Evolutionary conservation across 2,888 invertebrate species (phyloP), one percentile per base, ranked within the genome.

Genomic region (Coenonympha arcania): DNA sequence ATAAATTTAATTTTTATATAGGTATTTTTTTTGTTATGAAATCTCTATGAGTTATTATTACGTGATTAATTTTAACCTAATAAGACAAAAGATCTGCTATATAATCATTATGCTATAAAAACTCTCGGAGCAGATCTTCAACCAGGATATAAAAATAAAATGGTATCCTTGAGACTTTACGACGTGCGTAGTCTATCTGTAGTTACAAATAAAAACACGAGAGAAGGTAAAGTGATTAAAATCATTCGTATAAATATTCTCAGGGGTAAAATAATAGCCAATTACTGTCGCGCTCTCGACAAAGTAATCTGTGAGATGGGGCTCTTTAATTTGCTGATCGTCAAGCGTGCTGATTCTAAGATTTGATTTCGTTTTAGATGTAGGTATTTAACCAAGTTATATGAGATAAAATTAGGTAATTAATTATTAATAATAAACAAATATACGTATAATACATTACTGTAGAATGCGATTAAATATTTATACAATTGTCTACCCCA

Each of bases 211-310:
- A 78, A 76, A 76, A 73, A 74, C 73, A 76, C 72, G 70, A 73
- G 67, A 72, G 75, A 73, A 73, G 76, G 76, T 79, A 73, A 78
- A 77, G 75, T 66, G 69, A 74, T 76, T 73, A 71, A 56, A 49
- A 54, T 54, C 51, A 48, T 50, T 46, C 48, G 50, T 50, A 52
- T 50, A 51, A 51, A 56, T 51, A 53, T 54, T 56, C 56, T 43
- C 49, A 47, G 46, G 40, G 46, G 20, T 46, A 43, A 54, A 56
- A 54, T 52, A 52, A 54, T 54, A 53, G 50, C 56, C 53, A 53
- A 47, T 50, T 52, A 55, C 52, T 50, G 47, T 42, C 44, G 43
- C 44, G 46, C 44, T 50, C 34, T 37, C 33, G 48, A 50, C 45
- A 31, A 51, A 41, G 45, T 50, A 46, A 47, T 53, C 43, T 43